These are phyloP conservation scores for Calvadosia cruxmelitensis DNA, from an alignment of 30 jellyfish, hydroid and myxozoan species.

Conservation along the genomic window DNA sequence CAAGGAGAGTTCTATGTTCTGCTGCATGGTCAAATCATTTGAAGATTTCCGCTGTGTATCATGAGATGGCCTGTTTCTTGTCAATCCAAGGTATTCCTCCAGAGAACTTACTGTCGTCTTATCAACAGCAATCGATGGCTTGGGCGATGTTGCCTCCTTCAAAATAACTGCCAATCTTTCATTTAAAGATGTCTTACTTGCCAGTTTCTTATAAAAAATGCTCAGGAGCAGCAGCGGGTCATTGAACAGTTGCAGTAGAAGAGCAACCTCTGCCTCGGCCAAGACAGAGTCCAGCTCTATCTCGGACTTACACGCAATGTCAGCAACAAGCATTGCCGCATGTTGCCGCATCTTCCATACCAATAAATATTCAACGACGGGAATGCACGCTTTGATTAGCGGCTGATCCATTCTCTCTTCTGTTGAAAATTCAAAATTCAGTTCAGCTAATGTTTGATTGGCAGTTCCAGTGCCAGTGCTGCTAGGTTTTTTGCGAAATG, in stretches of 20 bases:
- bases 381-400: constrained; percentile 2
- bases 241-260: constrained; percentile 15
- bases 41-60: not conserved
- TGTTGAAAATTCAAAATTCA: not conserved
- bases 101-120: constrained; percentile 4
- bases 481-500: constrained; percentile 1
- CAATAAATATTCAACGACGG: not conserved
- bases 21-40: no score
- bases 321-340: constrained; percentile 14
- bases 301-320: constrained; percentile 5
- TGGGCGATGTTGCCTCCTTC: not conserved
- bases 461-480: not conserved
- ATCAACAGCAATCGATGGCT: not conserved
- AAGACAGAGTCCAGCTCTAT: constrained; percentile 14
- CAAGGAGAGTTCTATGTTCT: no score
- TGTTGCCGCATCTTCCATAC: not conserved
- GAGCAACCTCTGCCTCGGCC: constrained; percentile 8
- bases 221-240: constrained; percentile 32
- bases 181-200: constrained; percentile 7
- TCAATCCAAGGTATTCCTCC: constrained; percentile 27
- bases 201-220: constrained; percentile 24
- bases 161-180: constrained; percentile 6
- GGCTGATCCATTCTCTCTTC: constrained; percentile 19
- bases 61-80: not conserved
- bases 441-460: not conserved